A percentile compares a stretch with the other conserved stretches of the same genome.
Evolutionary conservation across 1,140 invertebrate species (phyloP).

Genomic region (Diorhabda elongata): DNA sequence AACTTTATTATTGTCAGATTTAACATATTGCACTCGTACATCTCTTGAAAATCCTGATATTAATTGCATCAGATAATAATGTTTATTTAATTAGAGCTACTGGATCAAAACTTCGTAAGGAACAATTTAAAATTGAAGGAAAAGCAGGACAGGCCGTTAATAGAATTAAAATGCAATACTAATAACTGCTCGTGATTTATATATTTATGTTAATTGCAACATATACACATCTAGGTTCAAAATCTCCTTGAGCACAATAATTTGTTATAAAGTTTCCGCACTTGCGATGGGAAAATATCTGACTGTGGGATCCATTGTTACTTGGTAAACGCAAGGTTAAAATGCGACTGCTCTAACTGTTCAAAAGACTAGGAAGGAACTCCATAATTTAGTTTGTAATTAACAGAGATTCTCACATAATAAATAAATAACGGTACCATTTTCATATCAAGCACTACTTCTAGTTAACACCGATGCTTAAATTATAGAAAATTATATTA

Average conservation of each 20-base stretch:
- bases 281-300: slow-evolving; percentile 28
- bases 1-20: no score
- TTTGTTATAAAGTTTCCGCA: slow-evolving; percentile 33
- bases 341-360: slow-evolving; percentile 23
- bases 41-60: no score
- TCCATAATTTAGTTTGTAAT: slow-evolving; percentile 29
- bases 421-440: slow-evolving; percentile 29
- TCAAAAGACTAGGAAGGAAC: slow-evolving; percentile 28
- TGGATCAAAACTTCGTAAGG: no score
- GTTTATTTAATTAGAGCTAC: no score
- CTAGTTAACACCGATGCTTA: no score
- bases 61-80: no score
- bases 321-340: slow-evolving; percentile 29
- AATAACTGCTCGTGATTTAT: no score
- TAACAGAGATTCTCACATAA: slow-evolving; percentile 31
- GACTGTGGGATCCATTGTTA: slow-evolving; percentile 32
- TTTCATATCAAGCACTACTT: neutral
- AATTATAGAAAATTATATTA: no score
- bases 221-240: slow-evolving; percentile 20
- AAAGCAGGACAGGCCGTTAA: no score
- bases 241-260: slow-evolving; percentile 29
- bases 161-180: no score
- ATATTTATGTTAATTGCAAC: slow-evolving; percentile 9
- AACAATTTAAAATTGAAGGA: no score
- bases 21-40: no score